A percentile compares a stretch with the other conserved stretches of the same genome.
Evolutionary conservation across 2,797 vertebrate genomes (phyloP).

Genomic region (Micrastur ruficollis): DNA sequence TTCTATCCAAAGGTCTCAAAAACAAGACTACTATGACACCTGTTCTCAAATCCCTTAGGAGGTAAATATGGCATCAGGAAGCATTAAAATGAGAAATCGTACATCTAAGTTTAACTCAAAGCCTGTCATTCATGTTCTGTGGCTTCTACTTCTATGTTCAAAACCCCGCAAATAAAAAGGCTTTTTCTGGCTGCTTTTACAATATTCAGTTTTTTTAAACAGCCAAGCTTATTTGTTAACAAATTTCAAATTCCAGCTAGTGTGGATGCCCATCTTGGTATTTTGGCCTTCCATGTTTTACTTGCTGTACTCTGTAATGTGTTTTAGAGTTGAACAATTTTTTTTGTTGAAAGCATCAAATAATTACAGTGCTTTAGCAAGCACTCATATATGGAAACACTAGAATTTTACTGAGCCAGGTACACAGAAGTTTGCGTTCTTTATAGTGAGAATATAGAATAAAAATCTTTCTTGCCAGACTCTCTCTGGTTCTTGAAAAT

Average conservation of each 20-base stretch:
- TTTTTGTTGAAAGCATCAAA: not conserved
- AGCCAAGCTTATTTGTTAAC: not conserved
- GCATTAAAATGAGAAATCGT: not conserved
- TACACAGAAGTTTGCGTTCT: not conserved
- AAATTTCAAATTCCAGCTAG: not conserved
- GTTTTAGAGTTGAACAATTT: not conserved
- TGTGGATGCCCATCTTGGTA: not conserved
- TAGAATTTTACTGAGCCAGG: not conserved
- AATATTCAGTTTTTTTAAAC: not conserved
- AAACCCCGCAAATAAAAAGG: not conserved
- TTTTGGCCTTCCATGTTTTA: not conserved
- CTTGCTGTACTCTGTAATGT: not conserved
- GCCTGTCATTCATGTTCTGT: not conserved
- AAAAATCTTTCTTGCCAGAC: not conserved
- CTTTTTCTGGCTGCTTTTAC: not conserved
- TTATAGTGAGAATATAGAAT: not conserved
- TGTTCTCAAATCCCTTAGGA: not conserved
- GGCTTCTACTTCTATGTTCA: not conserved
- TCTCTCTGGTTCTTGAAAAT: not conserved
- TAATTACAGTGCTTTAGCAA: not conserved
- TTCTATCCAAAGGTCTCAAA: not conserved
- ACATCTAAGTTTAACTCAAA: not conserved
- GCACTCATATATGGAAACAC: not conserved
- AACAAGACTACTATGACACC: not conserved
- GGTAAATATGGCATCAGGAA: not conserved